Evolutionary conservation across 2,113 vertebrate species (phyloP).

Genomic region (Aphyosemion australe): DNA sequence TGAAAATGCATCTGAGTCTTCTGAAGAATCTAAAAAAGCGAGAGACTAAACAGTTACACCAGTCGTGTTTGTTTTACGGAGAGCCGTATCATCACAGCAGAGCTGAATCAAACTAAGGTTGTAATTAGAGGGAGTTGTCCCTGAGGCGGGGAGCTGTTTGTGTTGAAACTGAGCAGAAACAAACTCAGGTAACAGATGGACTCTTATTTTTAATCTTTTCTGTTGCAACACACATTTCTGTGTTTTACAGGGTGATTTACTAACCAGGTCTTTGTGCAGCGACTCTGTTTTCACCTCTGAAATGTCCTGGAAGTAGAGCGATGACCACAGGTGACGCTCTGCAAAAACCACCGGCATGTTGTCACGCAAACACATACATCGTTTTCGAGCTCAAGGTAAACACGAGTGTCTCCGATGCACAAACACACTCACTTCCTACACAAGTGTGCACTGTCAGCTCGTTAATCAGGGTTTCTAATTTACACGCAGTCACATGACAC

Average conservation of each 20-base stretch:
- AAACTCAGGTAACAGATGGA: conserved; percentile 11
- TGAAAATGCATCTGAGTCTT: too few relatives aligned
- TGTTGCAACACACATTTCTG: not conserved
- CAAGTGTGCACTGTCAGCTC: conserved; percentile 2
- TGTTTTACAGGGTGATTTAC: not conserved
- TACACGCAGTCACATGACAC: conserved; percentile 12
- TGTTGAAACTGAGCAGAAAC: conserved; percentile 44
- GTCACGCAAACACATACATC: conserved; percentile 41
- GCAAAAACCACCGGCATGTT: conserved; percentile 36
- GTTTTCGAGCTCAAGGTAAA: conserved; percentile 40
- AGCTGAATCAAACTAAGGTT: conserved; percentile 52
- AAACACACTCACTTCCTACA: not conserved
- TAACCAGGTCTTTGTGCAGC: not conserved
- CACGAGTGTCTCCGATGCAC: conserved; percentile 12
- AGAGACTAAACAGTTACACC: conserved; percentile 69
- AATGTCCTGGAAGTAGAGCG: conserved; percentile 17
- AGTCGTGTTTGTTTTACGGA: conserved; percentile 42
- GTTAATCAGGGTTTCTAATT: conserved; percentile 26
- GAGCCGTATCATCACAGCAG: conserved; percentile 45
- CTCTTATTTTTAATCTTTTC: not conserved
- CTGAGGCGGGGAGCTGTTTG: conserved; percentile 42
- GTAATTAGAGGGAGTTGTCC: conserved; percentile 55
- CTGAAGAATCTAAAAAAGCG: not conserved
- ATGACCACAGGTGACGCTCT: conserved; percentile 24
- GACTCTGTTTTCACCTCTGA: conserved; percentile 11